These are phyloP conservation scores for Lepidurus couesii DNA, from an alignment of 1,140 invertebrate genomes.

Conservation along the genomic window DNA sequence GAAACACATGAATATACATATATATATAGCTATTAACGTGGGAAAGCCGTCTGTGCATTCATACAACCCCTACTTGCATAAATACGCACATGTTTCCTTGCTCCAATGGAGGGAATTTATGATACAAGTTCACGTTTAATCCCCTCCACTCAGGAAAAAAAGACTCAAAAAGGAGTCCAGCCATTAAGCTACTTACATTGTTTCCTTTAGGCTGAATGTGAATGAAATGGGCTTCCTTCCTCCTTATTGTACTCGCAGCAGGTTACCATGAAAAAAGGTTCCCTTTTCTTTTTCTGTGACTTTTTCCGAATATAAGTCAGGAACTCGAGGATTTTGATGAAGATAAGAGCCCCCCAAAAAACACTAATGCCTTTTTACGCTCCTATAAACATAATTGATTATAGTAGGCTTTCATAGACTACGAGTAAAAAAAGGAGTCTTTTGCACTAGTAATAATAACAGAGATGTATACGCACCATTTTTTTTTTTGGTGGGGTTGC, in stretches of 20 bases:
- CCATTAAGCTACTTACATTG: slow-evolving; percentile 19
- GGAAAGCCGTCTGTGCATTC: neutral
- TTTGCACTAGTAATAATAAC: neutral
- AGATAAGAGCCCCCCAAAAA: neutral
- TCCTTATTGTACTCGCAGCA: neutral
- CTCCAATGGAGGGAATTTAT: neutral
- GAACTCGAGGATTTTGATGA: neutral
- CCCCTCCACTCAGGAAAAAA: neutral
- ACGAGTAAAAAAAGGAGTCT: neutral
- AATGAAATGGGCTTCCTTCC: slow-evolving; percentile 2
- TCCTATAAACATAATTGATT: slow-evolving; percentile 16
- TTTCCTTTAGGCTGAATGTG: slow-evolving; percentile 22
- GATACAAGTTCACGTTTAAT: neutral
- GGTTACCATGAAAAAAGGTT: neutral
- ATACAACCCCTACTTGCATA: neutral
- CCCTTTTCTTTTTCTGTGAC: neutral
- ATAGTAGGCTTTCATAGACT: neutral
- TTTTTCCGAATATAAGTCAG: neutral
- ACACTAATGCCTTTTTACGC: slow-evolving; percentile 6
- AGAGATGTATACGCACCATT: neutral
- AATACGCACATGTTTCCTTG: neutral
- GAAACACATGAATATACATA: slow-evolving; percentile 6
- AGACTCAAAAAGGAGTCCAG: neutral
- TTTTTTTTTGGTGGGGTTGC: neutral
- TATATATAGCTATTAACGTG: slow-evolving; percentile 7